Evolutionary conservation across 2,113 vertebrate genomes (phyloP), one percentile per base, ranked within the genome.

Genomic region (Xyrauchen texanus): DNA sequence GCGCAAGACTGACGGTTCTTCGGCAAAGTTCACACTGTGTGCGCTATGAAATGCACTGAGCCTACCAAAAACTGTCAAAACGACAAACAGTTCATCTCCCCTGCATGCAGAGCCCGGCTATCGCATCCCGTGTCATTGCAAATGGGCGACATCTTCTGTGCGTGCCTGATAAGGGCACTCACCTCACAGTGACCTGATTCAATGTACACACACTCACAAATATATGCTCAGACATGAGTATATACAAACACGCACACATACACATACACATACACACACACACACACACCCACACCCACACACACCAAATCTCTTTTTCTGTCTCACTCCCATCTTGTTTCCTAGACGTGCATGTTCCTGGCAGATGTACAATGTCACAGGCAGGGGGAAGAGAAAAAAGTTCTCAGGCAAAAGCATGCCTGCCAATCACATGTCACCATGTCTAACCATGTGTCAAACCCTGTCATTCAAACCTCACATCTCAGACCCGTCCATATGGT

Each of bases 11-110:
- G 90, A 90, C 86, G 76, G 85, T 73, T 86, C 87, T 84, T 86
- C 86, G 49, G 84, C 87, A 89, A 85, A 90, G 89, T 89, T 92
- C 90, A 90, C 81, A 77, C 77, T 85, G 83, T 82, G 83, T 84
- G 88, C 75, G 81, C 86, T 68, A 81, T 78, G 86, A 87, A 82
- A 90, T 84, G 86, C 88, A 83, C 89, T 76, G 87, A 82, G 83
- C 86, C 88, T 78, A 84, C 85, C 87, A 85, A 84, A 87, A 91
- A 87, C 82, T 90, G 91, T 90, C 88, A 89, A 86, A 88, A 86
- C 87, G 81, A 91, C 89, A 88, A 90, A 88, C 86, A 88, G 82
- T 85, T 84, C 82, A 88, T 86, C 88, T 91, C 76, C 68, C 82
- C 46, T 34, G 80, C 75, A 81, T 87, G 80, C 79, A 71, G 77